Percentiles rank a stretch among this genome's conserved stretches.
phyloP scores from a whole-genome alignment of 2,888 invertebrate genomes.

The Temnothorax unifasciatus region DNA sequence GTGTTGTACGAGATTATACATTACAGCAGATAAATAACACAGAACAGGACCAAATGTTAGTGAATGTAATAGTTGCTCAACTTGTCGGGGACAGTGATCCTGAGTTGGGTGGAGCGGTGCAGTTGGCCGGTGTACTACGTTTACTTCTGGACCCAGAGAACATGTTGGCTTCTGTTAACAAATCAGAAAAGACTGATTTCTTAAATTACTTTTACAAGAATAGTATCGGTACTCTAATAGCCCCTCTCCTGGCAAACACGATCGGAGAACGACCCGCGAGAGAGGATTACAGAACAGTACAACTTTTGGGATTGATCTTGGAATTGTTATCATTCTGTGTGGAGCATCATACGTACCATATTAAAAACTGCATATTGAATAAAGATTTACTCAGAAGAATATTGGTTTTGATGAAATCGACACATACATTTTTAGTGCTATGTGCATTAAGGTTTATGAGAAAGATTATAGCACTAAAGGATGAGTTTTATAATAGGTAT shows the following conservation, averaged over 20 bases:
- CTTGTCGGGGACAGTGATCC: slow-evolving; percentile 99
- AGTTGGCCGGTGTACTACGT: slow-evolving; percentile 97
- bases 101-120: slow-evolving; percentile 98
- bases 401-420: slow-evolving; percentile 98
- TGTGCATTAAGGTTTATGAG: slow-evolving; percentile 98
- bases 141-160: slow-evolving; percentile 98
- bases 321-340: slow-evolving; percentile 99
- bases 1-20: slow-evolving; percentile 98
- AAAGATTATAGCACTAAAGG: slow-evolving; percentile 98
- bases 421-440: slow-evolving; percentile 98
- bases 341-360: slow-evolving; percentile 99
- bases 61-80: slow-evolving; percentile 99
- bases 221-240: slow-evolving; percentile 98
- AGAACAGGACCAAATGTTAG: slow-evolving; percentile 97
- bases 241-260: slow-evolving; percentile 97
- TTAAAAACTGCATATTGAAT: slow-evolving; percentile 98
- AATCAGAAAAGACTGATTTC: slow-evolving; percentile 99
- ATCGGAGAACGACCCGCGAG: slow-evolving; percentile 95
- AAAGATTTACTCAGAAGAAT: slow-evolving; percentile 98
- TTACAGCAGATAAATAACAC: slow-evolving; percentile 96
- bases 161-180: slow-evolving; percentile 97
- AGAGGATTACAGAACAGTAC: slow-evolving; percentile 99
- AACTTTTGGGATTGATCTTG: slow-evolving; percentile 96
- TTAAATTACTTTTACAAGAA: slow-evolving; percentile 99
- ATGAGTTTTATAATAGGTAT: slow-evolving; percentile 99